Evolutionary conservation across 2,113 vertebrate genomes (phyloP), one percentile per base, ranked within the genome.

Genomic region (Seriola aureovittata): DNA sequence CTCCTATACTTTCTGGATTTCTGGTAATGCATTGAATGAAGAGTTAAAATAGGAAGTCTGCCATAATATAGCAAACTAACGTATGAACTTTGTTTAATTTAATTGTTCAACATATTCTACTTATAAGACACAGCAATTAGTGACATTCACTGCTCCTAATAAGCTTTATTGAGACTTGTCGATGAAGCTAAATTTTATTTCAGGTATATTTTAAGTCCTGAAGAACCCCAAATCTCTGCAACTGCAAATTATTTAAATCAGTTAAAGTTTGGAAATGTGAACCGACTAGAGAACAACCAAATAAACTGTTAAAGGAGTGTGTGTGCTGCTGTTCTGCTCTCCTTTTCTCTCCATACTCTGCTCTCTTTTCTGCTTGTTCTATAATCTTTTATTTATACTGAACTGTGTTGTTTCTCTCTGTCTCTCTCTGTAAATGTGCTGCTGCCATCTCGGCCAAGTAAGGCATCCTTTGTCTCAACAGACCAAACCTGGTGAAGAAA

Each of bases 331-430:
- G 23, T 4, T 16, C 16, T 64, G 12, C 19, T 75, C 13, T 65
- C 38, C 17, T 23, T 36, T 21, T 50, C 19, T 65, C 17, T 16
- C 17, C 32, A 1, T 21, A 14, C 5, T 0, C 8, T n/a, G n/a
- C 55, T 42, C 63, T 69, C 50, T 34, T 23, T 10, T 34, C 25
- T 65, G 58, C 46, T 44, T 60, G 25, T 84, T 74, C 48, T 52
- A 6, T 73, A 32, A 77, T 84, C 32, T 55, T 75, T 81, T 78
- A 78, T 78, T 67, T 60, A 75, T 42, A 50, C 23, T 23, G n/a
- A 71, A 60, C 38, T 42, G 17, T 69, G 52, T 63, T 82, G n/a
- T 52, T 60, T 54, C 29, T 44, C 10, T 59, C 13, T 71, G 66
- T 52, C 29, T 52, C 10, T 59, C 14, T 72, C 71, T 64, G 52